Base-by-base conservation (phyloP, 2,797 vertebrate genomes). In the Enteromius unitaeniatus region DNA sequence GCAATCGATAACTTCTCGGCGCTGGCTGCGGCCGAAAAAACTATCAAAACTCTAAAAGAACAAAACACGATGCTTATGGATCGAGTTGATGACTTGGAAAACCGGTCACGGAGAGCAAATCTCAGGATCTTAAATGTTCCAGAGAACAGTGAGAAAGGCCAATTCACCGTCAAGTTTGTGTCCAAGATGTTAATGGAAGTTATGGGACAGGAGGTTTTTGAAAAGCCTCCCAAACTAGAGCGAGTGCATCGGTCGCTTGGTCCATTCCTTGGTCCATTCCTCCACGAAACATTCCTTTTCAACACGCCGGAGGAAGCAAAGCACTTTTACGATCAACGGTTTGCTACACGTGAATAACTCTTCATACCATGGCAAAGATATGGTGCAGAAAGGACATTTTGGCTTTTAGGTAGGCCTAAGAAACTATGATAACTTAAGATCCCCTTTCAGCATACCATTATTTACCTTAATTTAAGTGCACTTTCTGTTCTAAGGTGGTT, bases 51-150 rank as follows among this genome's bases (percentile, higher is more conserved):
- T 1, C 42, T 80, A 3, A 69, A 85, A 23, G 58, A 2, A 10
- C 74, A 87, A 17, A 89, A 72, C 34, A 10, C 10, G 19, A 51
- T 6, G 0, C 77, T 86, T 1, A 3, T 75, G 45, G 82, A 76
- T 17, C 42, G 15, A 14, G 0, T 55, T 2, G 70, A 87, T 1
- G 51, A 83, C 37, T 72, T 86, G 0, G 75, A 84, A 42, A 86
- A 89, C 7, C 13, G 23, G 0, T 84, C 76, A 8, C n/a, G 14
- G 74, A 88, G 81, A 83, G 5, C 64, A 14, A 88, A 83, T 49
- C 80, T 87, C 10, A 11, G 17, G 26, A 79, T 86, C 9, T 40
- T 85, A 13, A 78, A 87, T 1, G 51, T 84, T 8, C 82, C 88
- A 0, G 76, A 87, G 53, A 80, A 78, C 23, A 81, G 69, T 15